phyloP scores from a whole-genome alignment of 2,888 invertebrate species.

The Agriopis leucophaearia region DNA sequence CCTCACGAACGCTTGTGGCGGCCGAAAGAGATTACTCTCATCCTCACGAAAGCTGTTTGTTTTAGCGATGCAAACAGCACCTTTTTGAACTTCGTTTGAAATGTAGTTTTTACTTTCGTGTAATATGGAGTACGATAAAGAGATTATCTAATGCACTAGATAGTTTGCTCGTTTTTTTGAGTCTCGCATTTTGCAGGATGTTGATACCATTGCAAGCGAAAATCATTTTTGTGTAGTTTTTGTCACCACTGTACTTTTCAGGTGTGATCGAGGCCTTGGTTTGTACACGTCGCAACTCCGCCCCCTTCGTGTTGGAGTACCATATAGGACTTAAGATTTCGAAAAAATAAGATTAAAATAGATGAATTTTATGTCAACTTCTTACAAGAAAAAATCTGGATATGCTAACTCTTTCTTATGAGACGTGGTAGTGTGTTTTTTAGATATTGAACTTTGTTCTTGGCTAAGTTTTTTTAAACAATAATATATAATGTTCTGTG shows the following conservation, averaged over 20 bases:
- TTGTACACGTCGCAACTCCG: not conserved
- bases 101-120: not conserved
- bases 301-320: not conserved
- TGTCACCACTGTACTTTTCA: not conserved
- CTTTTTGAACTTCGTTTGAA: too few species aligned
- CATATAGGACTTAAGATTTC: not conserved
- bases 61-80: too few species aligned
- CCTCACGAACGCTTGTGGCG: not conserved
- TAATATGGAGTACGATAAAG: not conserved
- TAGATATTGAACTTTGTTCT: not conserved
- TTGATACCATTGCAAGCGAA: not conserved
- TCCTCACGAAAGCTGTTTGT: too few species aligned
- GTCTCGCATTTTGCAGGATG: not conserved
- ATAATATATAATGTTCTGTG: constrained; percentile 18
- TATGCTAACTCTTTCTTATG: not conserved
- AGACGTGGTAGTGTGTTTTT: not conserved
- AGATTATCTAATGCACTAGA: not conserved
- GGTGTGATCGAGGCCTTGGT: constrained; percentile 2
- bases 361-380: not conserved
- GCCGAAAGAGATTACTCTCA: too few species aligned
- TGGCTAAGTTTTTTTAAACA: not conserved
- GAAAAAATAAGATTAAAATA: not conserved
- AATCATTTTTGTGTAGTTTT: not conserved
- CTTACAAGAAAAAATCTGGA: not conserved
- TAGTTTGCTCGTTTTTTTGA: not conserved